Evolutionary conservation across 2,797 vertebrate genomes (phyloP).

Genomic region (Rhinella marina): DNA sequence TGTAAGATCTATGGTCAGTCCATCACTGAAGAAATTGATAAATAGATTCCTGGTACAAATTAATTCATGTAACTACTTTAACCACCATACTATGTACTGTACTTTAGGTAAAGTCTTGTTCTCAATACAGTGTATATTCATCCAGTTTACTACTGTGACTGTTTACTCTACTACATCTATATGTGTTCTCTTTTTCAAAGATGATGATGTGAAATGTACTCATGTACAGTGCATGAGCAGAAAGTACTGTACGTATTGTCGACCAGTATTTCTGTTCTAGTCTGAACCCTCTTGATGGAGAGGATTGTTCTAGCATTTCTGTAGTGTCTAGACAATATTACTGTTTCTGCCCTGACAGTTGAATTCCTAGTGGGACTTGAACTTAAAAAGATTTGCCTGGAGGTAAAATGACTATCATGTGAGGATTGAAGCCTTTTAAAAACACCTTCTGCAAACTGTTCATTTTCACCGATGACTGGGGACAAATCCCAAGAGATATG

Average conservation of each 20-base stretch:
- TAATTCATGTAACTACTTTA: no score
- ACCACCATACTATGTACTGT: no score
- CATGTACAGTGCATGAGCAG: background rate
- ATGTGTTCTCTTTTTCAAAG: background rate
- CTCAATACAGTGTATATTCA: no score
- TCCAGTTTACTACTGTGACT: no score
- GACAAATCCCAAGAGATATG: conserved; percentile 50
- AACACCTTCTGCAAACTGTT: conserved; percentile 57
- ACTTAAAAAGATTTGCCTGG: conserved; percentile 58
- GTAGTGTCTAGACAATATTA: conserved; percentile 42
- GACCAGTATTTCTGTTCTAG: background rate
- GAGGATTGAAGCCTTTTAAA: conserved; percentile 52
- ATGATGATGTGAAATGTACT: background rate
- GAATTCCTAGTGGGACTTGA: conserved; percentile 42
- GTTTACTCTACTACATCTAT: background rate
- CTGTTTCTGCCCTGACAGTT: conserved; percentile 35
- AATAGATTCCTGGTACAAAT: no score
- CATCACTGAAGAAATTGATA: no score
- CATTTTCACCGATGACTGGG: conserved; percentile 36
- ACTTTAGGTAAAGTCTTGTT: no score
- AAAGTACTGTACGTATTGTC: background rate
- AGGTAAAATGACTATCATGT: conserved; percentile 57
- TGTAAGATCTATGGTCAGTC: no score
- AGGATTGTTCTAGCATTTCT: conserved; percentile 27
- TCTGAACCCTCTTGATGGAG: conserved; percentile 21